Base-by-base conservation (phyloP, 2,113 vertebrate genomes). In the Burhinus bistriatus region DNA sequence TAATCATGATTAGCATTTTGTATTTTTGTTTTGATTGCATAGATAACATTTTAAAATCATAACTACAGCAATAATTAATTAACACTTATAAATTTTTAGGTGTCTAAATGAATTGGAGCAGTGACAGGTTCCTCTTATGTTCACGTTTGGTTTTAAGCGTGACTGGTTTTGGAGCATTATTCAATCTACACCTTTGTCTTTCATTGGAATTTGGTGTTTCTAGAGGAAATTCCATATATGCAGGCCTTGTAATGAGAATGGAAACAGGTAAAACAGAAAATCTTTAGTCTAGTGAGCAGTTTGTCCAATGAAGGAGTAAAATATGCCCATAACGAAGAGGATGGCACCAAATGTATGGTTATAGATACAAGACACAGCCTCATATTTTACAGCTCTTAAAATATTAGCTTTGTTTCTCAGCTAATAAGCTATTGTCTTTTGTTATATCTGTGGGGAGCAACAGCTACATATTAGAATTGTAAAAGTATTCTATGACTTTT, bases 11-110 rank as follows among this genome's bases (percentile, higher is more conserved):
- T 95, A 91, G 6, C 30, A 75, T 79, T 94, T 93, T 81, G 19
- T 69, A 78, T 91, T 94, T 95, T 87, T 96, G 70, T 97, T 97
- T 95, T 96, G 64, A 95, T 96, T 96, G 49, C 71, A 82, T 8
- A 55, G 55, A 44, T 86, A 97, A 88, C 10, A 85, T 87, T 96
- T 91, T 82, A 2, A 91, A 95, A 85, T 79, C 47, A 68, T 75
- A 86, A 36, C 61, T 81, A 75, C 36, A 76, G 34, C 29, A 77
- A 82, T 96, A 94, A 78, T 81, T 91, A 79, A 93, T 93, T 88
- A 88, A 49, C 83, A 84, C 23, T 77, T 84, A 77, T 1, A 69
- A 34, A 45, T 40, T 90, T 93, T 83, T 72, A 59, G 23, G 57
- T 64, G 19, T 90, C 29, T 15, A 89, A 92, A 89, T 40, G 9